Base-by-base conservation (phyloP, 2,888 invertebrate genomes). In the Ophion slaviceki region DNA sequence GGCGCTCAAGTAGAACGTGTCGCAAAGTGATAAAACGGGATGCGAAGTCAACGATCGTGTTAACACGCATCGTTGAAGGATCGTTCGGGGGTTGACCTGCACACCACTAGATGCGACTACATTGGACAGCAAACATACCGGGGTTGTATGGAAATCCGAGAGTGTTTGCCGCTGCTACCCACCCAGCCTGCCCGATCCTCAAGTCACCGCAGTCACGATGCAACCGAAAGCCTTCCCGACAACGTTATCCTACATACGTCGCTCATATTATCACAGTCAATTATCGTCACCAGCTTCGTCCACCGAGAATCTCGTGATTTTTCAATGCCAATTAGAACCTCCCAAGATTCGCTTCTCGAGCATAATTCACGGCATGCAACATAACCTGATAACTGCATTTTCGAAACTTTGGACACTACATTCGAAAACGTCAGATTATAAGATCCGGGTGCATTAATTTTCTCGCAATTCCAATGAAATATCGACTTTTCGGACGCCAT, bases 21-120 rank as follows among this genome's bases (percentile, higher is more conserved):
- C 20, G 57, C 53, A 71, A 57, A 20, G 32, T 20, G 74, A 74
- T 66, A 76, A 66, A 76, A 77, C 59, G 24, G 57, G 59, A 67
- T 68, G 40, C 66, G 66, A 59, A 67, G 78, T 78, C 68, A 70
- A 78, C 28, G 45, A 59, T 78, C 78, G 28, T 11, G 78, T 28
- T 70, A 40, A 14, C 68, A 78, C 59, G 59, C 68, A 47, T 61
- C 68, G 68, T 32, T 57, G 40, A 67, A 47, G 57, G 67, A 28
- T 67, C n/a, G 11, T 57, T 36, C 2, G 66, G 2, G 75, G 28
- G 17, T 75, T 57, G 32, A 36, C 53, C 20, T 14, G n/a, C 1
- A 24, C 36, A 66, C 53, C 24, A 28, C 76, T 14, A 61, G 14
- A 28, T 61, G 45, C 61, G 8, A 61, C 45, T 32, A 57, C 53